Conservation (phyloP, 2,113 vertebrate species). For the Centrocercus urophasianus region DNA sequence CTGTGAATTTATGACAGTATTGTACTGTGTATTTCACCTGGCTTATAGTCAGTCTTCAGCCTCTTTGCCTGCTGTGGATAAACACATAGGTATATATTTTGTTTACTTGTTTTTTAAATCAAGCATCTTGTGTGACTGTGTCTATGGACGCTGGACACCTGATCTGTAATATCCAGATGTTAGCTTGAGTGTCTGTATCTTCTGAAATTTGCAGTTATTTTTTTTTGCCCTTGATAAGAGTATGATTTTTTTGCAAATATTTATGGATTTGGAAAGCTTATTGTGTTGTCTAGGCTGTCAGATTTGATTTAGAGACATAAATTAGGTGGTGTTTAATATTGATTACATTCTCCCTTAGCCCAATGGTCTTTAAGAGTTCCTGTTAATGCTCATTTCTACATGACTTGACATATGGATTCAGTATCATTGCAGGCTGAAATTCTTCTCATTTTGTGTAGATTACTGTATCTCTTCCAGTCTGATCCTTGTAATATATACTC, state of each 20-base stretch:
- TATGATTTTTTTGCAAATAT: background rate
- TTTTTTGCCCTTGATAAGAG: background rate
- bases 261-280: background rate
- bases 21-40: background rate
- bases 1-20: background rate
- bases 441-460: constrained; percentile 6
- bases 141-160: background rate
- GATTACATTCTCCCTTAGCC: background rate
- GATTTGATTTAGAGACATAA: background rate
- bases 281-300: background rate
- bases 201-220: background rate
- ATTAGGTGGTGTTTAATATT: background rate
- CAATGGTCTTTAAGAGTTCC: background rate
- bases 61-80: background rate
- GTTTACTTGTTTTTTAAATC: background rate
- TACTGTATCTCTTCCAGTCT: constrained; percentile 37
- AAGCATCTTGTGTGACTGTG: background rate
- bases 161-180: background rate
- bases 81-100: background rate
- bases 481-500: constrained; percentile 39
- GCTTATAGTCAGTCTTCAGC: background rate
- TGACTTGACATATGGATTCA: background rate
- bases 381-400: background rate
- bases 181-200: background rate
- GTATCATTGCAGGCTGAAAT: constrained; percentile 1